Percentiles rank a stretch among this genome's conserved stretches.
phyloP scores from a whole-genome alignment of 2,797 vertebrate genomes.

The Poliocrania exsul region DNA sequence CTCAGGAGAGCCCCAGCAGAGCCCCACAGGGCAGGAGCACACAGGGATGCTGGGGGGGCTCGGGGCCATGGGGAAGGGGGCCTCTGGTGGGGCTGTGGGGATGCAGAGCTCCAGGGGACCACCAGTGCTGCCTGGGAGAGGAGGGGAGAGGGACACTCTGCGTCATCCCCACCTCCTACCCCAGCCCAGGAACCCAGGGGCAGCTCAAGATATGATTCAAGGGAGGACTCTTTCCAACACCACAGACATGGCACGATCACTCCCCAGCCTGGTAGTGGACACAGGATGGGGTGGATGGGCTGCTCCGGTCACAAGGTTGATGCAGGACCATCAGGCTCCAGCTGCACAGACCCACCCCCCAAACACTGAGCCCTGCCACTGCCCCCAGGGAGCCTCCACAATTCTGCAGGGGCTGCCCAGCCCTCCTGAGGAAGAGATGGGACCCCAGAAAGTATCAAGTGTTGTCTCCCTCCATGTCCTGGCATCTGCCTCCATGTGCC shows the following conservation, averaged over 20 bases:
- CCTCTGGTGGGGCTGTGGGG: not conserved
- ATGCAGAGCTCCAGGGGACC: accelerated
- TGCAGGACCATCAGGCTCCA: accelerated
- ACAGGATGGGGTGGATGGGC: not conserved
- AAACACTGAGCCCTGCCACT: accelerated
- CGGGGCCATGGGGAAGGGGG: accelerated
- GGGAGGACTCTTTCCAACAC: accelerated
- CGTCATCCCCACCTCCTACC: accelerated
- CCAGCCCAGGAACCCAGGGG: accelerated
- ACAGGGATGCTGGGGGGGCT: not conserved
- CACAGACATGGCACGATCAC: accelerated
- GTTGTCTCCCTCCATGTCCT: accelerated
- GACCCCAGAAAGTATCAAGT: accelerated
- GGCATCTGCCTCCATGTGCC: accelerated
- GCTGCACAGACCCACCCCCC: not conserved
- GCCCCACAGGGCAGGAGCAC: accelerated
- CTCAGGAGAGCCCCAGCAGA: accelerated
- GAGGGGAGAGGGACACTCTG: not conserved
- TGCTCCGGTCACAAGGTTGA: not conserved
- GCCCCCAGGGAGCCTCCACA: accelerated
- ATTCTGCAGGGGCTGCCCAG: not conserved
- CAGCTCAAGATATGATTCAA: not conserved
- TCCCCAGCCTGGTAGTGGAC: accelerated
- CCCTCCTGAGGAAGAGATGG: accelerated
- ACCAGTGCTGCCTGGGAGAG: not conserved